phyloP scores from a whole-genome alignment of 2,113 vertebrate species.

The Argyrosomus japonicus region DNA sequence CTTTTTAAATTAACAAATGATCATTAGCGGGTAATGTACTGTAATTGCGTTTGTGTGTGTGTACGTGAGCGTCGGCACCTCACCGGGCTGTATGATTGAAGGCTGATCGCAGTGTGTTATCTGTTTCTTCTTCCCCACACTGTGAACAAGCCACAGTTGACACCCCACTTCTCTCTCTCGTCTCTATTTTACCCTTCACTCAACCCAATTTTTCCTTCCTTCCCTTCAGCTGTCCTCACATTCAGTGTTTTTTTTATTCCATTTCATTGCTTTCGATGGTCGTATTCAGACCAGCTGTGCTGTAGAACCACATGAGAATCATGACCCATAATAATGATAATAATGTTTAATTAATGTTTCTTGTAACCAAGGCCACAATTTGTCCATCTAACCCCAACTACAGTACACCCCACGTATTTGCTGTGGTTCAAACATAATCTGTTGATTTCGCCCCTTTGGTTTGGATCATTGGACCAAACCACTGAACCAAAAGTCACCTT shows the following conservation, averaged over 20 bases:
- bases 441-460: no score
- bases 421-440: no score
- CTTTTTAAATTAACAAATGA: neutral
- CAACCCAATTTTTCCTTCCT: neutral
- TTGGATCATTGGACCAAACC: no score
- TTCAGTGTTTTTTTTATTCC: neutral
- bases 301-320: neutral
- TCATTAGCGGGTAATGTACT: neutral
- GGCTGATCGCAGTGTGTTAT: neutral
- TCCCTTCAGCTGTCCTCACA: neutral
- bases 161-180: neutral
- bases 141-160: neutral
- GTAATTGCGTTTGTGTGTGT: neutral
- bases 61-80: neutral
- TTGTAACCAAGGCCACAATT: no score
- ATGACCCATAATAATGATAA: no score
- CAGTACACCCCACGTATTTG: no score
- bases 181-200: neutral
- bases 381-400: no score
- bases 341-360: no score
- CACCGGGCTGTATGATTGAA: constrained; percentile 1
- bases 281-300: neutral
- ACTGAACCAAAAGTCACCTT: no score
- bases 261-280: neutral
- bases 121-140: neutral